Evolutionary conservation across 1,140 invertebrate species (phyloP).

Genomic region (Zaprionus gabonicus): DNA sequence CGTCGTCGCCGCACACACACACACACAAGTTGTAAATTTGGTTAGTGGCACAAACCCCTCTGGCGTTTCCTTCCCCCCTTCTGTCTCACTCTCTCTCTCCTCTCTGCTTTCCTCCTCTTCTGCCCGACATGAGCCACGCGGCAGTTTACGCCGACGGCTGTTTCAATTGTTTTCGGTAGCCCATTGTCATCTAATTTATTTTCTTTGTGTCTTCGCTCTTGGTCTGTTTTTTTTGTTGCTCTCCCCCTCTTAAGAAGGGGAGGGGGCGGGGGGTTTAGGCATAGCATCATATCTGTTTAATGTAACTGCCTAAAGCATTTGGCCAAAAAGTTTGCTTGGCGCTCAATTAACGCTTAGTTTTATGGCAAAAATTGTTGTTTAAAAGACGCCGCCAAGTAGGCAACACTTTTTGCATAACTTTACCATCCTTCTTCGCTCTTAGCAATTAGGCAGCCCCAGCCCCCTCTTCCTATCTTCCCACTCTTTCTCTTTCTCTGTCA

Average conservation of each 20-base stretch:
- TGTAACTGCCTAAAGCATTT: conserved; percentile 44
- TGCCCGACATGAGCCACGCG: background rate
- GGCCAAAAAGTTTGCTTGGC: conserved; percentile 38
- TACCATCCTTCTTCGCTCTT: background rate
- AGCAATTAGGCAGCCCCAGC: background rate
- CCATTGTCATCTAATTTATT: conserved; percentile 54
- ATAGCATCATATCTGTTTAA: conserved; percentile 44
- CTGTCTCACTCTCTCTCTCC: too few relatives aligned
- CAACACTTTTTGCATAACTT: conserved; percentile 47
- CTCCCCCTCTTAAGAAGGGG: too few relatives aligned
- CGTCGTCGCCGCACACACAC: conserved; percentile 29
- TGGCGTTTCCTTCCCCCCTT: background rate
- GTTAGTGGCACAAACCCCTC: conserved; percentile 32
- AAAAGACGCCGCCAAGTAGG: conserved; percentile 46
- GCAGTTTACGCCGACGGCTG: conserved; percentile 38
- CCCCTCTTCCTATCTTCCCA: background rate
- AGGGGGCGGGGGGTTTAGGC: too few relatives aligned
- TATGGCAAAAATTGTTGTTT: conserved; percentile 45
- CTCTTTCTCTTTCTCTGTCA: background rate
- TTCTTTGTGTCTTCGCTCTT: conserved; percentile 15
- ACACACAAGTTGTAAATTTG: conserved; percentile 73
- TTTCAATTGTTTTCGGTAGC: conserved; percentile 56
- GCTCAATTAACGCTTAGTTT: conserved; percentile 56
- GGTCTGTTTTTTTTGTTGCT: background rate
- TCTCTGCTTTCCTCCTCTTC: background rate